phyloP scores from a whole-genome alignment of 2,797 vertebrate genomes.

The Aeoliscus strigatus region DNA sequence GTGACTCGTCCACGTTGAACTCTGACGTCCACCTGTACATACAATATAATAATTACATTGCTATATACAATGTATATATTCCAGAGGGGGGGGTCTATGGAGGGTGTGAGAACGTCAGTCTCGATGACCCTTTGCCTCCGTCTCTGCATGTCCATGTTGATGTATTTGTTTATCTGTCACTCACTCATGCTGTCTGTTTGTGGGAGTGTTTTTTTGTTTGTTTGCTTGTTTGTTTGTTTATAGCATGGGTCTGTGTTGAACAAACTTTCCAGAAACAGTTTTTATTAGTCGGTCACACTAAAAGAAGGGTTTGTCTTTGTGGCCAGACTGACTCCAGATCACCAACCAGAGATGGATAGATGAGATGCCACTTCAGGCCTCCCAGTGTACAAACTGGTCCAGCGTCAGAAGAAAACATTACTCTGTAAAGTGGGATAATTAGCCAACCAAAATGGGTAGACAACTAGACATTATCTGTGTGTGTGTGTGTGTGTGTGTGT shows the following conservation, averaged over 20 bases:
- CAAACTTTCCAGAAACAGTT: constrained; percentile 37
- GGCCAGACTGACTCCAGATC: constrained; percentile 64
- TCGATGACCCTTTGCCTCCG: too few relatives aligned
- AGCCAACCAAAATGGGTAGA: constrained; percentile 7
- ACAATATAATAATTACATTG: too few relatives aligned
- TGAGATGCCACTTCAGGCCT: constrained; percentile 52
- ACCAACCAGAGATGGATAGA: constrained; percentile 57
- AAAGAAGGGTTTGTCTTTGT: constrained; percentile 56
- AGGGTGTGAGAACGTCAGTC: too few relatives aligned
- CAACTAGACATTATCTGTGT: constrained; percentile 34
- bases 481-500: constrained; percentile 6
- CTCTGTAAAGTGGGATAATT: not conserved
- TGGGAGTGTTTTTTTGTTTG: constrained; percentile 6
- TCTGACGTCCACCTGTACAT: too few relatives aligned
- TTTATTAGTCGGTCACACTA: constrained; percentile 55
- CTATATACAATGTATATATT: too few relatives aligned
- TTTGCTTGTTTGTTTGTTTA: too few relatives aligned
- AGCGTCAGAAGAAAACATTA: not conserved
- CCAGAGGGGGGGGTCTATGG: too few relatives aligned
- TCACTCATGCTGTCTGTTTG: constrained; percentile 17
- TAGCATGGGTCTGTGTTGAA: constrained; percentile 32
- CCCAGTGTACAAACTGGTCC: constrained; percentile 24
- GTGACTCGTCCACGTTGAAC: too few relatives aligned
- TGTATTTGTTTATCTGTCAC: too few relatives aligned
- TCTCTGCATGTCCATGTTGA: too few relatives aligned